Base-by-base conservation (phyloP, 1,140 invertebrate genomes). In the Pantala flavescens region DNA sequence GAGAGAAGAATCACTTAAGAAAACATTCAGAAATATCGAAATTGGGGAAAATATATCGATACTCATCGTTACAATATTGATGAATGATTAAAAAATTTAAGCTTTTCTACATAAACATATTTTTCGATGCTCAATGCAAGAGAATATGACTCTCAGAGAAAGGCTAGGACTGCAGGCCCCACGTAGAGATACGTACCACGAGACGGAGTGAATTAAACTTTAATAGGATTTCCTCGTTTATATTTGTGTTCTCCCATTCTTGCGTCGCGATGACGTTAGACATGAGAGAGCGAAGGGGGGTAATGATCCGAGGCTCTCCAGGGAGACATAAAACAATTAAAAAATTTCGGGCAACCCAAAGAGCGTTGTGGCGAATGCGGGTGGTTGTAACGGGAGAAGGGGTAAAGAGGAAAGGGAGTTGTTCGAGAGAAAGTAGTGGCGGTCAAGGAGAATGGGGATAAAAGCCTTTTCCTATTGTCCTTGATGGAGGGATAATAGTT, bases 321-420 rank as follows among this genome's bases (percentile, higher is more conserved):
- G 49, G n/a, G 49, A 63, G 49, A 21, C 49, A 63, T 63, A 63
- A 63, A 63, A 63, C 49, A 63, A 63, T 63, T 63, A 63, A 63
- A 63, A 63, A 63, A 63, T 63, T 63, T 63, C 12, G 49, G 49
- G 14, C n/a, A 19, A 19, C 49, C 49, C 14, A 63, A 63, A 63
- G 49, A 63, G 49, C 49, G 49, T 12, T 63, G 49, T 21, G 49
- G n/a, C 49, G 49, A 63, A 63, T 63, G 49, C n/a, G 49, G 49
- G 49, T 63, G 28, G 28, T 21, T 63, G 49, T 19, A 63, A 63
- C 49, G 12, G 1, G 49, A 63, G n/a, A 63, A 63, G 49, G 49
- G 16, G 16, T 16, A 63, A 63, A 12, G 49, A 63, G n/a, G 49
- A 63, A 19, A 21, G 49, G 12, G n/a, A 63, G 49, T 63, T 19